Percentiles rank a stretch among this genome's conserved stretches.
Conservation (phyloP, 92 coral and sea anemone species). For the Phenganax subtilis region DNA sequence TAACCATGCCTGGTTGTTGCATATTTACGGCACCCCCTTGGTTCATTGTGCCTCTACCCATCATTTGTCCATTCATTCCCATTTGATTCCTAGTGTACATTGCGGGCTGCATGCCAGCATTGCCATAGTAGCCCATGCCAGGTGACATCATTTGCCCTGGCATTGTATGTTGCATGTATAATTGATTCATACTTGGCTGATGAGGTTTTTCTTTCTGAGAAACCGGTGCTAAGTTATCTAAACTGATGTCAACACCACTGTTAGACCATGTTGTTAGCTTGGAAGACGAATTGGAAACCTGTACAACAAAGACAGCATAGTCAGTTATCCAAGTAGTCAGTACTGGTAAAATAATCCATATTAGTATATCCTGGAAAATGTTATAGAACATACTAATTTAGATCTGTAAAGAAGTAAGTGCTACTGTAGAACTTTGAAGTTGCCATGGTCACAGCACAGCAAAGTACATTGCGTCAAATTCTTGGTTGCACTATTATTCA, state of each 20-base stretch:
- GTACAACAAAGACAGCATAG: background rate
- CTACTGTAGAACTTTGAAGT: no score
- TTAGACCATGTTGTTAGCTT: slow-evolving; percentile 94
- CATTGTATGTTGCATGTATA: slow-evolving; percentile 48
- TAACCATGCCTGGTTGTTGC: slow-evolving; percentile 40
- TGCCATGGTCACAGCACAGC: background rate
- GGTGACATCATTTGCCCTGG: slow-evolving; percentile 20
- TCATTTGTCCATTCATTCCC: slow-evolving; percentile 33
- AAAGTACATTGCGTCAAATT: background rate
- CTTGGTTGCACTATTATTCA: background rate
- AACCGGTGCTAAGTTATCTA: slow-evolving; percentile 82
- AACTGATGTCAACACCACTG: slow-evolving; percentile 89
- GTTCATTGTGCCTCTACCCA: slow-evolving; percentile 9
- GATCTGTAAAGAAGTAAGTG: no score
- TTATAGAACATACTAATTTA: no score
- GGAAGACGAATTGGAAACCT: slow-evolving; percentile 30
- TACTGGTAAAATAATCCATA: background rate
- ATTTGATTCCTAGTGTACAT: slow-evolving; percentile 35
- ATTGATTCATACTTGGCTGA: slow-evolving; percentile 93
- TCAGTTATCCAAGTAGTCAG: background rate
- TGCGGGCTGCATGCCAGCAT: slow-evolving; percentile 18
- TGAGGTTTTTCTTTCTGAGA: slow-evolving; percentile 75
- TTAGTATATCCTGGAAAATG: no score
- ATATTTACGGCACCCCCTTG: slow-evolving; percentile 20
- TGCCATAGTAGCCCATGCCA: slow-evolving; percentile 37